phyloP scores from a whole-genome alignment of 2,113 vertebrate genomes.

The Xiphophorus couchianus region DNA sequence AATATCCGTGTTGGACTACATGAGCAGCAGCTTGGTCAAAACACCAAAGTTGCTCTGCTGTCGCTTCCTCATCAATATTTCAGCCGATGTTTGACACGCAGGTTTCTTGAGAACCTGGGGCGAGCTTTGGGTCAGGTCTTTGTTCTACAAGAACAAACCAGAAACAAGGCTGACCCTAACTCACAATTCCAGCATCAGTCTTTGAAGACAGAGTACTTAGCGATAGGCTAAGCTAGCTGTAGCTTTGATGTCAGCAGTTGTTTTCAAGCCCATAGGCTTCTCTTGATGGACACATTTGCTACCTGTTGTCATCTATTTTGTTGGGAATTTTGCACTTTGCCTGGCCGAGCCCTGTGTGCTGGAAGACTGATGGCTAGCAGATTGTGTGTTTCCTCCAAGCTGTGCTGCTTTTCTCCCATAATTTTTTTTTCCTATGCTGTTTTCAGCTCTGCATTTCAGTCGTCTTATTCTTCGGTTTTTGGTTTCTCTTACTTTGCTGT shows the following conservation, averaged over 20 bases:
- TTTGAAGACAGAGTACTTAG: slow-evolving; percentile 34
- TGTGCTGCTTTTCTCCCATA: slow-evolving; percentile 5
- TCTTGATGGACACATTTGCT: slow-evolving; percentile 41
- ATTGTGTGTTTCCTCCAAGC: background rate
- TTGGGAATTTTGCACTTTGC: slow-evolving; percentile 38
- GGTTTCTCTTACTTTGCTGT: slow-evolving; percentile 16
- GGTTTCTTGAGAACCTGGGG: slow-evolving; percentile 34
- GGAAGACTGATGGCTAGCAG: slow-evolving; percentile 26
- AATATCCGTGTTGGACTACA: background rate
- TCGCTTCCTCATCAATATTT: slow-evolving; percentile 41
- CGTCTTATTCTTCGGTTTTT: slow-evolving; percentile 25
- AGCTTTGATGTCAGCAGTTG: slow-evolving; percentile 53
- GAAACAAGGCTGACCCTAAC: slow-evolving; percentile 30
- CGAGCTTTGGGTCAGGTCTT: slow-evolving; percentile 29
- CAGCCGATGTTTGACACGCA: slow-evolving; percentile 34
- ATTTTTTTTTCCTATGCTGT: background rate
- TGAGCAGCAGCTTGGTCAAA: slow-evolving; percentile 9
- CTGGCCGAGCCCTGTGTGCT: slow-evolving; percentile 16
- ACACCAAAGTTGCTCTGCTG: background rate
- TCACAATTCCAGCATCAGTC: slow-evolving; percentile 4
- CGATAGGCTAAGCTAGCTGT: slow-evolving; percentile 5
- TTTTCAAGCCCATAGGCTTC: slow-evolving; percentile 36
- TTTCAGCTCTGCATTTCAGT: background rate
- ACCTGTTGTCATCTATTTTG: slow-evolving; percentile 64
- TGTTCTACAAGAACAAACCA: slow-evolving; percentile 45